Conservation (phyloP, 2,888 invertebrate genomes). For the Altica lythri region DNA sequence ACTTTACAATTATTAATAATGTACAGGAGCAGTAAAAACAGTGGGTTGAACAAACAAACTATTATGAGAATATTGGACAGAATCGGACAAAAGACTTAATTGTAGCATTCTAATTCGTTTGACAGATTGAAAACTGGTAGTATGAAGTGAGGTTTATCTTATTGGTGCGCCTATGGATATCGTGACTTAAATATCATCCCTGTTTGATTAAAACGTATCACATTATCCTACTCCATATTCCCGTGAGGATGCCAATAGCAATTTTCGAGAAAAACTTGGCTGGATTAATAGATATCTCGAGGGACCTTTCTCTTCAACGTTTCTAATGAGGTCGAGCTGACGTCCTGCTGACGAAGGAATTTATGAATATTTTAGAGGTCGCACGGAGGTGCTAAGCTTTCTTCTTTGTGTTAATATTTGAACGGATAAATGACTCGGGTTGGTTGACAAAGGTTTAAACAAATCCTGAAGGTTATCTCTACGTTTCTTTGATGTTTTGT, state of each 20-base stretch:
- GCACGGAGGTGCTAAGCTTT: constrained; percentile 14
- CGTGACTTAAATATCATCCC: constrained; percentile 28
- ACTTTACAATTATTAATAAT: too few relatives aligned
- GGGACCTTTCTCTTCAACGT: constrained; percentile 17
- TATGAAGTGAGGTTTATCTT: too few relatives aligned
- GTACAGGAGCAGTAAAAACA: too few relatives aligned
- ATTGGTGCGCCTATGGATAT: too few relatives aligned
- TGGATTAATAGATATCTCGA: constrained; percentile 20
- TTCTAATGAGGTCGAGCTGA: constrained; percentile 18
- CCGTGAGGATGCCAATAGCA: constrained; percentile 23
- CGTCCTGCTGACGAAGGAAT: constrained; percentile 18
- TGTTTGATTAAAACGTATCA: constrained; percentile 31
- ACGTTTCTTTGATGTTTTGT: not conserved
- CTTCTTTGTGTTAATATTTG: constrained; percentile 12
- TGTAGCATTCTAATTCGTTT: too few relatives aligned
- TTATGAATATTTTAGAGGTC: constrained; percentile 20
- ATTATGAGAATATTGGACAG: too few relatives aligned
- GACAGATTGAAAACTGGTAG: too few relatives aligned
- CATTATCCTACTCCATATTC: constrained; percentile 25
- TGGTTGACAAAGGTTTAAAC: constrained; percentile 5
- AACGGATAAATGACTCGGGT: not conserved
- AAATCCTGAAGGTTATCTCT: constrained; percentile 1
- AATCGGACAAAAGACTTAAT: too few relatives aligned
- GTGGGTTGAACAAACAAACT: too few relatives aligned
- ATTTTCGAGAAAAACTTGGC: constrained; percentile 20